phyloP scores from a whole-genome alignment of 1,140 invertebrate species.

The Diuraphis noxia region DNA sequence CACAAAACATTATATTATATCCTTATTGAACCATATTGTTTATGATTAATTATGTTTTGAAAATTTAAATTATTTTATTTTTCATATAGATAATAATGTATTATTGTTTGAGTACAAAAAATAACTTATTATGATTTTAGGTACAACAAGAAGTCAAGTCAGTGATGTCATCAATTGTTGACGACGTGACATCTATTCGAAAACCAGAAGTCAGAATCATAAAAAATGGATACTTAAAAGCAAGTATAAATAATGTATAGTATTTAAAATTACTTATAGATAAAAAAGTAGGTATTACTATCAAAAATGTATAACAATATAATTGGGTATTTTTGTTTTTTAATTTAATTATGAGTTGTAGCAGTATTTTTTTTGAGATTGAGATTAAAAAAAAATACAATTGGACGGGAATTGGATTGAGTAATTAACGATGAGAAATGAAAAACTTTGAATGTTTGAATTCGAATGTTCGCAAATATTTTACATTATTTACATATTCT shows the following conservation, averaged over 20 bases:
- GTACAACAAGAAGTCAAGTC: conserved; percentile 69
- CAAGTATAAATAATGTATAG: conserved; percentile 55
- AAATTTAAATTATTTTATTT: not conserved
- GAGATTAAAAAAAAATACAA: not conserved
- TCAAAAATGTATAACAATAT: not conserved
- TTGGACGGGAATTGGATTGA: not conserved
- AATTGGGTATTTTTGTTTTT: not conserved
- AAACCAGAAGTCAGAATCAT: conserved; percentile 69
- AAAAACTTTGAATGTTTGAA: no score
- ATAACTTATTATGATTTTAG: conserved; percentile 58
- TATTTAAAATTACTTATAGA: not conserved
- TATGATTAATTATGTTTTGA: not conserved
- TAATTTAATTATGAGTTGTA: not conserved
- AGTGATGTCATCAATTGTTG: conserved; percentile 58
- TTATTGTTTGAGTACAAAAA: not conserved
- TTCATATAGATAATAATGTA: not conserved
- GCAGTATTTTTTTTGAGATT: not conserved
- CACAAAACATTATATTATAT: not conserved
- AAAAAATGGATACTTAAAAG: conserved; percentile 66
- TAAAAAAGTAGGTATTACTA: not conserved
- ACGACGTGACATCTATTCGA: conserved; percentile 54
- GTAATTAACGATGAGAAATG: no score
- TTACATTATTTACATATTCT: no score
- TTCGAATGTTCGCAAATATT: no score
- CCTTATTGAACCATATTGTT: not conserved